phyloP scores from a whole-genome alignment of 2,797 vertebrate genomes.

The Pseudocheirus occidentalis region DNA sequence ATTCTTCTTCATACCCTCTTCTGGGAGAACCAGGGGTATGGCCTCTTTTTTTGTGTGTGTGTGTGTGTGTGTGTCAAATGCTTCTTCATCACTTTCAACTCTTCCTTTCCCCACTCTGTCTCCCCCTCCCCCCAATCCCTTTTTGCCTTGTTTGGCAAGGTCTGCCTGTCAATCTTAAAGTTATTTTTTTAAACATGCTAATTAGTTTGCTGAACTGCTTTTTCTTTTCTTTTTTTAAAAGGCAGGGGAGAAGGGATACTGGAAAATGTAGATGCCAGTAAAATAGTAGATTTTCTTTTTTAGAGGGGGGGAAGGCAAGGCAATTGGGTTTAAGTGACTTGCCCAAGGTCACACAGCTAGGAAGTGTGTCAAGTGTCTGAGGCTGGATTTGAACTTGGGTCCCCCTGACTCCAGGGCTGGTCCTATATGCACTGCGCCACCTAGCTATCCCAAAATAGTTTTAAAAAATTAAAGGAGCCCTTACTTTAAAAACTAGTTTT shows the following conservation, averaged over 20 bases:
- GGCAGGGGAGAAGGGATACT: neutral
- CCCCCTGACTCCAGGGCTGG: no score
- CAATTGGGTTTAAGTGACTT: no score
- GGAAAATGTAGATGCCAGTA: neutral
- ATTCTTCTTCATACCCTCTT: neutral
- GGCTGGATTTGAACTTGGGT: no score
- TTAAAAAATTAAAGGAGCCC: neutral
- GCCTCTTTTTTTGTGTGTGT: no score
- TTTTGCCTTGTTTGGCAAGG: neutral
- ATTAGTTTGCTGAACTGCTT: neutral
- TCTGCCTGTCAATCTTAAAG: neutral
- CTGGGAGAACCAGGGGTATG: neutral
- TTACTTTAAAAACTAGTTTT: neutral
- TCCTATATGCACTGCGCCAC: no score
- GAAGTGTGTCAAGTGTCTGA: no score
- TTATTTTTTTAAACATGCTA: neutral
- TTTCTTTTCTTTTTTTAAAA: neutral
- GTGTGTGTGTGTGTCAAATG: neutral
- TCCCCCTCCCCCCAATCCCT: neutral
- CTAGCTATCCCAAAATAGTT: neutral
- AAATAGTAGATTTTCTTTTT: neutral
- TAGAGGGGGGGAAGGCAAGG: no score
- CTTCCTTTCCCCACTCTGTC: neutral
- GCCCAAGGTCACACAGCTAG: no score
- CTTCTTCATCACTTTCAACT: neutral